Percentiles rank a stretch among this genome's conserved stretches.
phyloP scores from a whole-genome alignment of 2,888 invertebrate species.

The Parelbella ahira region DNA sequence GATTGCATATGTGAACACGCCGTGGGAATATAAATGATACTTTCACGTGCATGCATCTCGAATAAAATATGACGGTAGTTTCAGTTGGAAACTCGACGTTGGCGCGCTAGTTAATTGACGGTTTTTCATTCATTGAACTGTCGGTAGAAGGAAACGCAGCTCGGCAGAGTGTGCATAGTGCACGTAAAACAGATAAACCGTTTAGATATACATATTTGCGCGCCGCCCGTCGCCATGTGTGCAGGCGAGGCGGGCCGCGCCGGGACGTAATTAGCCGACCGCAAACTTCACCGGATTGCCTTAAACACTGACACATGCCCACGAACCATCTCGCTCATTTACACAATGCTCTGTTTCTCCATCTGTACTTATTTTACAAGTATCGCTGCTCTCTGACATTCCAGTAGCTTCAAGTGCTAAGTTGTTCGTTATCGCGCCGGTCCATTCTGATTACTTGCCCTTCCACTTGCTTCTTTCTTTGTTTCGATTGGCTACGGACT shows the following conservation, averaged over 20 bases:
- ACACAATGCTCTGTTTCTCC: conserved; percentile 32
- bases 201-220: conserved; percentile 60
- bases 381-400: conserved; percentile 29
- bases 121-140: conserved; percentile 19
- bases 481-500: conserved; percentile 45
- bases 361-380: conserved; percentile 27
- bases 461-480: conserved; percentile 47
- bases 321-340: conserved; percentile 36
- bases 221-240: conserved; percentile 38
- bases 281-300: conserved; percentile 61
- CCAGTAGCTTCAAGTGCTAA: conserved; percentile 46
- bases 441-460: conserved; percentile 48
- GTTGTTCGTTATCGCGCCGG: conserved; percentile 37
- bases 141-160: conserved; percentile 15
- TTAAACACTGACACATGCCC: conserved; percentile 41
- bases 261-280: conserved; percentile 62
- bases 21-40: conserved; percentile 25
- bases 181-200: conserved; percentile 52
- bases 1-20: conserved; percentile 21
- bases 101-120: conserved; percentile 13
- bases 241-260: conserved; percentile 45
- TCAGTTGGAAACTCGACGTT: conserved; percentile 13
- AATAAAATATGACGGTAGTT: conserved; percentile 16
- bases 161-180: conserved; percentile 27
- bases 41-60: conserved; percentile 12